phyloP scores from a whole-genome alignment of 2,797 vertebrate species.

The Mionectes olivaceus region DNA sequence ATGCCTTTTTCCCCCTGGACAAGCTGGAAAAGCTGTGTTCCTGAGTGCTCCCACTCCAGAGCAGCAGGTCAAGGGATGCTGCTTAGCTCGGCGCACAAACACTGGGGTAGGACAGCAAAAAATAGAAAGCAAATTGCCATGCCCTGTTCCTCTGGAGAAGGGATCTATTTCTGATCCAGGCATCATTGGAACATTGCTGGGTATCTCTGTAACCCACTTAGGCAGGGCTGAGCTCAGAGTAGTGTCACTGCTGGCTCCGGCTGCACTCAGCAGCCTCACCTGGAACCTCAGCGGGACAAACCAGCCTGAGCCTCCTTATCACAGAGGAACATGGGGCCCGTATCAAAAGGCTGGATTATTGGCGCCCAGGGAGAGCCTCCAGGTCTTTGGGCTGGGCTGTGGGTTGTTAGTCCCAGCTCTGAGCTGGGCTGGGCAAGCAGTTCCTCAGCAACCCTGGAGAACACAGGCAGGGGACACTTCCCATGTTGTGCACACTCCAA shows the following conservation, averaged over 20 bases:
- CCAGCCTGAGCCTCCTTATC: not conserved
- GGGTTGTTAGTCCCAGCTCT: not conserved
- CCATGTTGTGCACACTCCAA: fast-evolving
- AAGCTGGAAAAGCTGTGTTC: not conserved
- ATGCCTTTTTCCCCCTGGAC: fast-evolving
- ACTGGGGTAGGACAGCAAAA: not conserved
- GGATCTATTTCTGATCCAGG: not conserved
- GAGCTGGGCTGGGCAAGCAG: not conserved
- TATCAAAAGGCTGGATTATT: not conserved
- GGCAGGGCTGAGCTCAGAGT: constrained; percentile 42
- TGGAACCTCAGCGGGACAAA: not conserved
- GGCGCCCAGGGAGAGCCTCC: not conserved
- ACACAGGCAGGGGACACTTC: not conserved
- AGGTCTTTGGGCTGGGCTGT: not conserved
- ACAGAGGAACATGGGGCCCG: not conserved
- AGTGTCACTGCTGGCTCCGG: constrained; percentile 23
- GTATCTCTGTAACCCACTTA: constrained; percentile 16
- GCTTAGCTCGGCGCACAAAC: not conserved
- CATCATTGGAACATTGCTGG: not conserved
- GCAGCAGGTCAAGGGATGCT: not conserved
- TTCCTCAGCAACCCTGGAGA: not conserved
- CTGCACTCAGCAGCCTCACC: not conserved
- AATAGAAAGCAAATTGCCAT: not conserved
- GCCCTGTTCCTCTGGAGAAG: not conserved
- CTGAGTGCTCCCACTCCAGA: not conserved